Evolutionary conservation across 2,113 vertebrate genomes (phyloP), one percentile per base, ranked within the genome.

Genomic region (Acrocephalus kingi): DNA sequence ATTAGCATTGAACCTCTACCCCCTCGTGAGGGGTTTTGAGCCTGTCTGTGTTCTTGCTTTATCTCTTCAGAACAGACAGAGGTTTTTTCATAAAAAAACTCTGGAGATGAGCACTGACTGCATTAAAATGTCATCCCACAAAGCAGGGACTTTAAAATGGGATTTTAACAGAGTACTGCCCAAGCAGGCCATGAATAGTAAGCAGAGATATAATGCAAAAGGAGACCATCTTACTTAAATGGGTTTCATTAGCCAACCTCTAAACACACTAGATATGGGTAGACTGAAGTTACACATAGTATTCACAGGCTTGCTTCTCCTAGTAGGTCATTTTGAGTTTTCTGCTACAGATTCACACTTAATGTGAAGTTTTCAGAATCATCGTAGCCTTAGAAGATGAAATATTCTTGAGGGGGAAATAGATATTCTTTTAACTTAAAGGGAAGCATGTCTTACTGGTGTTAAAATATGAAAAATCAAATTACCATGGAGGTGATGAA

Each of bases 111-210:
- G 43, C 51, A 76, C 74, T 72, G 84, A 84, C 84, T 95, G 16
- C 92, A 90, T 88, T 86, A 96, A 95, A 95, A 86, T 94, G 82
- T 86, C 87, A 80, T 86, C 68, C 93, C 52, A 67, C 52, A 88
- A 63, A 85, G 63, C 78, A 91, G 45, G 13, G 51, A 5, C 37
- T 86, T 95, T 85, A 74, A 94, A 93, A 88, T 59, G 27, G 63
- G 75, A 83, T 95, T 94, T 94, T 85, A 69, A 80, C 58, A 83
- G 33, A 80, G 59, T 41, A 33, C n/a, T 77, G 55, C 63, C 24
- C 52, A 85, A 81, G 25, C 51, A 95, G 48, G 24, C 35, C 51
- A 35, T 74, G 72, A 94, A 89, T 82, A 90, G 43, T 55, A 79
- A 88, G 39, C 59, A 84, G 75, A 87, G 51, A 76, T 74, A 49